Evolutionary conservation across 2,797 vertebrate species (phyloP).

Genomic region (Kryptolebias ocellatus): DNA sequence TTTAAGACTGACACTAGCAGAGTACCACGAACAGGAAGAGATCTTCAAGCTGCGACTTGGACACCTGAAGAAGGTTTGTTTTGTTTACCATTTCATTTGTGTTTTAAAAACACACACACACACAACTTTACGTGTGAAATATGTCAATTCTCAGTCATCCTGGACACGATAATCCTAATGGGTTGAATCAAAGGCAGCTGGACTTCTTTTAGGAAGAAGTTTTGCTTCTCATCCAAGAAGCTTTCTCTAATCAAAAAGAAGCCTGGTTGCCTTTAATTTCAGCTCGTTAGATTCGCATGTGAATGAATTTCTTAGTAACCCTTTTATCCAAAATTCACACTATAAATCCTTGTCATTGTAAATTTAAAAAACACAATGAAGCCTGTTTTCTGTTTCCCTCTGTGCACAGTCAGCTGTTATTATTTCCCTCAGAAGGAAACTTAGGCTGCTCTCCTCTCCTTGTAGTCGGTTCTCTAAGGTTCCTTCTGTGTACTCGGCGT

Average conservation of each 20-base stretch:
- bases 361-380: neutral
- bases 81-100: neutral
- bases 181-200: too few species aligned
- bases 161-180: too few species aligned
- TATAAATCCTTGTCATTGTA: neutral
- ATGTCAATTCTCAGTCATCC: too few species aligned
- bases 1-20: conserved; percentile 92
- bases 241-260: too few species aligned
- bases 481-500: conserved; percentile 57
- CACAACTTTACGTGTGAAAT: neutral
- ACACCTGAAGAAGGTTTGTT: conserved; percentile 96
- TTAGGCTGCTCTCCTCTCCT: conserved; percentile 62
- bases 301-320: neutral
- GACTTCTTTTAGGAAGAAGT: too few species aligned
- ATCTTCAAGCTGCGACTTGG: conserved; percentile 98
- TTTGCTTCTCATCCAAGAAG: too few species aligned
- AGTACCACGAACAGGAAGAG: conserved; percentile 99
- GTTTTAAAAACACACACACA: neutral
- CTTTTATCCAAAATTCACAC: neutral
- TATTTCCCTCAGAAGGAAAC: conserved; percentile 62
- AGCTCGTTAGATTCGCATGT: too few species aligned
- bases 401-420: conserved; percentile 52
- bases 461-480: conserved; percentile 61
- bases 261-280: too few species aligned
- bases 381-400: neutral